phyloP scores from a whole-genome alignment of 1,140 invertebrate species.

The Trinorchestia longiramus region DNA sequence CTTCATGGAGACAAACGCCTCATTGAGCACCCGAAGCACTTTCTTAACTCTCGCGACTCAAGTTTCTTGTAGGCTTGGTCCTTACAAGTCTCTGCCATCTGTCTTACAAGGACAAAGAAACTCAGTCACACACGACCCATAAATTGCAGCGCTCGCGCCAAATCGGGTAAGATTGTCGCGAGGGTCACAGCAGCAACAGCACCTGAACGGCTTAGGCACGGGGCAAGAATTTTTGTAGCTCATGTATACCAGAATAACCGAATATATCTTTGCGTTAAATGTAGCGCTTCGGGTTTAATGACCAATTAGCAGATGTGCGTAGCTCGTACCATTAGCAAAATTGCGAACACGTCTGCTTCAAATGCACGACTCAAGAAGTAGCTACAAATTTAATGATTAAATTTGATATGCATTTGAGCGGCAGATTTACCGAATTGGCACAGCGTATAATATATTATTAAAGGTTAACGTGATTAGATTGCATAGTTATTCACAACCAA shows the following conservation, averaged over 20 bases:
- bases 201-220: not conserved
- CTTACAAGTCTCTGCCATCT: slow-evolving; percentile 30
- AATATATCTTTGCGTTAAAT: not conserved
- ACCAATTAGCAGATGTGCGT: not conserved
- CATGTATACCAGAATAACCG: not conserved
- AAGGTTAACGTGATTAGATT: not conserved
- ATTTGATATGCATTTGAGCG: not conserved
- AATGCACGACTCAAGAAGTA: not conserved
- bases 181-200: slow-evolving; percentile 8
- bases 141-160: slow-evolving; percentile 8
- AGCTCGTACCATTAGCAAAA: not conserved
- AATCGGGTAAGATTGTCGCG: slow-evolving; percentile 43
- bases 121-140: slow-evolving; percentile 49
- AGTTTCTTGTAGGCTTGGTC: slow-evolving; percentile 20
- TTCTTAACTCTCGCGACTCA: slow-evolving; percentile 22
- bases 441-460: not conserved
- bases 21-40: slow-evolving; percentile 30
- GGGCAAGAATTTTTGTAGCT: not conserved
- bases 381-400: too few relatives aligned
- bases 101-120: slow-evolving; percentile 53
- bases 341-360: not conserved
- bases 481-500: not conserved
- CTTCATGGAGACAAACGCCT: slow-evolving; percentile 13
- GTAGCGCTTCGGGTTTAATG: not conserved
- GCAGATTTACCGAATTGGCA: not conserved